phyloP scores from a whole-genome alignment of 2,113 vertebrate genomes.

The Acinonyx jubatus region DNA sequence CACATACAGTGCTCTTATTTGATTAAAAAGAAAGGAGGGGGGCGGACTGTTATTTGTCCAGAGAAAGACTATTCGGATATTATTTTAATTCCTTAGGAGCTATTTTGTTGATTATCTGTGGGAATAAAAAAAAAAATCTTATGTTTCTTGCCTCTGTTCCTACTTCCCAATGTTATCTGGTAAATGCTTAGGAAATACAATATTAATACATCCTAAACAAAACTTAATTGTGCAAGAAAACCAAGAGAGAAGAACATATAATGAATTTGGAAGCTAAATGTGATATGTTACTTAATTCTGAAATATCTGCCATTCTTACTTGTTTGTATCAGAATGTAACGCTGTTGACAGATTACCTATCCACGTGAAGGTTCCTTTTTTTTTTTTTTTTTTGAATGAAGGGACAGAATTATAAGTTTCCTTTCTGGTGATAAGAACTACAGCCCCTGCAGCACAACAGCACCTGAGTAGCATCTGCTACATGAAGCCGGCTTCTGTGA shows the following conservation, averaged over 20 bases:
- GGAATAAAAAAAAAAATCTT: conserved; percentile 3
- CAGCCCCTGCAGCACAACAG: neutral
- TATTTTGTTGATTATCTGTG: conserved; percentile 42
- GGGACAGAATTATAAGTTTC: neutral
- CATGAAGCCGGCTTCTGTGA: conserved; percentile 49
- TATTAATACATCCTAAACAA: conserved; percentile 48
- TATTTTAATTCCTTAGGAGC: conserved; percentile 40
- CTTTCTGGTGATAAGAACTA: neutral
- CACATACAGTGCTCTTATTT: neutral
- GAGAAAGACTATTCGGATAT: conserved; percentile 30
- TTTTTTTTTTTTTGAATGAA: conserved; percentile 9
- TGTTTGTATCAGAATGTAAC: conserved; percentile 18
- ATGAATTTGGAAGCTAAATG: conserved; percentile 34
- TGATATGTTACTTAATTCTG: conserved; percentile 51
- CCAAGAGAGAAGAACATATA: neutral
- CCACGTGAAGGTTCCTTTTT: neutral
- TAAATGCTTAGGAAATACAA: conserved; percentile 40
- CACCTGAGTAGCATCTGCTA: neutral
- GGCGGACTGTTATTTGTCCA: neutral
- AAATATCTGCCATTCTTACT: conserved; percentile 26
- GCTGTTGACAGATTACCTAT: neutral
- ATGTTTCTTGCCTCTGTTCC: conserved; percentile 2
- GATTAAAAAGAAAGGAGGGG: neutral
- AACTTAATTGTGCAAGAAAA: conserved; percentile 45
- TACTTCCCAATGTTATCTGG: neutral